These are phyloP conservation scores for Rhopilema esculentum DNA, from an alignment of 30 jellyfish, hydroid and myxozoan species.

Conservation along the genomic window DNA sequence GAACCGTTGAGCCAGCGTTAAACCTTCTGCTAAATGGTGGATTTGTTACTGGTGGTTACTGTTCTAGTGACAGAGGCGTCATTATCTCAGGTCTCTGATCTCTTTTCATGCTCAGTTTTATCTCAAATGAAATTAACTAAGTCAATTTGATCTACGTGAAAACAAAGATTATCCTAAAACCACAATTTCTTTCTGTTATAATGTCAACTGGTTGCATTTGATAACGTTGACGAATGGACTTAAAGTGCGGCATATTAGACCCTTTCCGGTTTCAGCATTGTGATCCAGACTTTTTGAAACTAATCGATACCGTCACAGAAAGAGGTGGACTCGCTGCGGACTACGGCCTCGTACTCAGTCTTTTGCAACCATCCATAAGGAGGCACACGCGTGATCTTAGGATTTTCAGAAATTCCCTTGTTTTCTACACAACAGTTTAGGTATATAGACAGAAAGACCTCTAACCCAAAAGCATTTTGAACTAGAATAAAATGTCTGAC, in stretches of 20 bases:
- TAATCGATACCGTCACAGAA: too few species aligned
- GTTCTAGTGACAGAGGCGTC: not conserved
- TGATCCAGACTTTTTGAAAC: too few species aligned
- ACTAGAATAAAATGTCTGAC: too few species aligned
- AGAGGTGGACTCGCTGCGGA: too few species aligned
- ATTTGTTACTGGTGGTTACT: not conserved
- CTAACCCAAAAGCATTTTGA: too few species aligned
- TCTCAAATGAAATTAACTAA: not conserved
- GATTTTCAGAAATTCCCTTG: too few species aligned
- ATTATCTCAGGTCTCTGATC: not conserved
- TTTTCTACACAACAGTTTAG: too few species aligned
- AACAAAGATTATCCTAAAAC: not conserved
- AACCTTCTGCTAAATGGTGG: not conserved
- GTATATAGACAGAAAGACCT: too few species aligned
- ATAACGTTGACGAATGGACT: not conserved
- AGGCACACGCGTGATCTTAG: too few species aligned
- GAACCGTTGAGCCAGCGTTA: not conserved
- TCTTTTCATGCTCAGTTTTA: not conserved
- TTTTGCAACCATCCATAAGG: too few species aligned
- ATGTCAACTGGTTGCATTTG: not conserved
- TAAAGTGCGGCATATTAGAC: not conserved
- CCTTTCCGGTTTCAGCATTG: not conserved
- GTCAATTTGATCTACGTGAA: not conserved
- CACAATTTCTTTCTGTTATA: not conserved
- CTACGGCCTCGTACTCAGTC: too few species aligned